A percentile compares a stretch with the other conserved stretches of the same genome.
These are phyloP conservation scores for Hypsibius dujardini DNA, from an alignment of 1,140 invertebrate species.

Conservation along the genomic window DNA sequence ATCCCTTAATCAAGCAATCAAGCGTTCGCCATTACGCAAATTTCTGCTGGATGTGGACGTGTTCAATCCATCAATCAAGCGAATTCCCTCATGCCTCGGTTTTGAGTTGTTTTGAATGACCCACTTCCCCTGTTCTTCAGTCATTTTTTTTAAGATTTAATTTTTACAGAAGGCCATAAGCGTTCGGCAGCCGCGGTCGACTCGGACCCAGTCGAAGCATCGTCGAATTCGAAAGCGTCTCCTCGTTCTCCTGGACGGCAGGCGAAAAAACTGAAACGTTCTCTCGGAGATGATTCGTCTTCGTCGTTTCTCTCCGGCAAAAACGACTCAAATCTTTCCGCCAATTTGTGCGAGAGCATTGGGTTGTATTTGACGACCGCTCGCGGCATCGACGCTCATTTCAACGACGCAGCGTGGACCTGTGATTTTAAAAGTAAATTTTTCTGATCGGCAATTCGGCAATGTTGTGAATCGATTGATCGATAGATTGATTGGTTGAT, in stretches of 20 bases:
- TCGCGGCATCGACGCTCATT: background rate
- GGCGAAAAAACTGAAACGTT: background rate
- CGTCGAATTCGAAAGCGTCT: no score
- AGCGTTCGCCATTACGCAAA: background rate
- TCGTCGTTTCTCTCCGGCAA: background rate
- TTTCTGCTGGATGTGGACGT: background rate
- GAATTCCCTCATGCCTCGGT: background rate
- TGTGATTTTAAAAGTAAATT: background rate
- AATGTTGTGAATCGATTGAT: background rate
- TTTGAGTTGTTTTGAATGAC: slow-evolving; percentile 1
- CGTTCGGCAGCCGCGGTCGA: background rate
- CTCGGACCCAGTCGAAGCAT: no score
- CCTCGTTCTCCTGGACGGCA: background rate
- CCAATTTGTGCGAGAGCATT: background rate
- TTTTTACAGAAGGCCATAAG: background rate
- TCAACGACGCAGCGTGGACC: background rate
- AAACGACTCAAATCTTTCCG: background rate
- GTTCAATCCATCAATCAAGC: background rate
- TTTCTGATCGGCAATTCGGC: background rate
- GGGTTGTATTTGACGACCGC: background rate
- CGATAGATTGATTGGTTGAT: no score
- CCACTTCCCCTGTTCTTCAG: background rate
- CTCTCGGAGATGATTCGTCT: background rate
- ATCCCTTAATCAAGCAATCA: background rate
- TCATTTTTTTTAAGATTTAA: background rate